A percentile compares a stretch with the other conserved stretches of the same genome.
These are phyloP conservation scores for Lepus europaeus DNA, from an alignment of 2,113 vertebrate species.

Conservation along the genomic window DNA sequence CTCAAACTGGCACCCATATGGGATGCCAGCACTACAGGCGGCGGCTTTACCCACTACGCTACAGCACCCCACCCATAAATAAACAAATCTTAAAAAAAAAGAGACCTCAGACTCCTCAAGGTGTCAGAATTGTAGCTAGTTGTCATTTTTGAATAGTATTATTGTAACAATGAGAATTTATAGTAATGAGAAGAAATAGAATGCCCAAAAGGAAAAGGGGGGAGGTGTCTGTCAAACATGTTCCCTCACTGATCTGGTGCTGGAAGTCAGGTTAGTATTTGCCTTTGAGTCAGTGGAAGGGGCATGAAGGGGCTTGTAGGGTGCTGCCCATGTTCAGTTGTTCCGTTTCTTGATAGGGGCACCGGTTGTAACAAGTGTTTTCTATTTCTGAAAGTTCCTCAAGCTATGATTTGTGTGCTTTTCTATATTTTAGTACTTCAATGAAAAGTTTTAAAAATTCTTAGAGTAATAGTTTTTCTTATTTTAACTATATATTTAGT, in stretches of 20 bases:
- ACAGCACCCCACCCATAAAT: too few species aligned
- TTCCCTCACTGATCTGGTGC: not conserved
- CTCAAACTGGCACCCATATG: too few species aligned
- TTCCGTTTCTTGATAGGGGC: not conserved
- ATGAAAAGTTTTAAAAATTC: not conserved
- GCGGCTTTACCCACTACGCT: too few species aligned
- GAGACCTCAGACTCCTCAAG: not conserved
- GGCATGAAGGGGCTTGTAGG: not conserved
- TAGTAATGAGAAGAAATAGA: slow-evolving; percentile 7
- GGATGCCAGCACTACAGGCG: too few species aligned
- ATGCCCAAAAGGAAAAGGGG: not conserved
- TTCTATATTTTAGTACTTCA: not conserved
- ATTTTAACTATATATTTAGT: not conserved
- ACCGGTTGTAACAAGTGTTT: not conserved
- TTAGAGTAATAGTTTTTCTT: not conserved
- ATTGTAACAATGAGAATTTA: not conserved
- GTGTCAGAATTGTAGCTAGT: not conserved
- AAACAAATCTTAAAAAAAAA: too few species aligned
- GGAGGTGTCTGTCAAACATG: not conserved
- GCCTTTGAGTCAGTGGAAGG: not conserved
- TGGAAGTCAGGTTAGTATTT: not conserved
- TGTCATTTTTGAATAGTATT: not conserved
- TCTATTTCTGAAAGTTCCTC: not conserved
- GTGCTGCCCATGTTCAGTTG: not conserved
- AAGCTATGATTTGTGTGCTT: not conserved